Evolutionary conservation across 2,797 vertebrate species (phyloP), one percentile per base, ranked within the genome.

Genomic region (Pterois miles): DNA sequence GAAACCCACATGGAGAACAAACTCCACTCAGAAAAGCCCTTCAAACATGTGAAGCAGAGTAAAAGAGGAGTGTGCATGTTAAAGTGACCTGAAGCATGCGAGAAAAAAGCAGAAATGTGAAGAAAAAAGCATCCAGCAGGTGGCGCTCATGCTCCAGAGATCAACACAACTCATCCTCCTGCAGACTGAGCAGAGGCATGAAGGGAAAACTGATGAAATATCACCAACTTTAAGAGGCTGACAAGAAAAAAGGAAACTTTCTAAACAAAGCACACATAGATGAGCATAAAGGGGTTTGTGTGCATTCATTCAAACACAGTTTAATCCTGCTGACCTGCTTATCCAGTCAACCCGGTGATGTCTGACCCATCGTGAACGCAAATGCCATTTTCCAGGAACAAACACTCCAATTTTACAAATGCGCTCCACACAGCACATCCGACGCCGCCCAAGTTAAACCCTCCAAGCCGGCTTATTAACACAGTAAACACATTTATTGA

Each of bases 401-500:
- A 82, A 78, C 73, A 29, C 43, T 16, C 34, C 54, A 50, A 81
- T 86, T 80, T 59, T 71, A 66, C 34, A 84, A 84, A 80, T 70
- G 75, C 16, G 31, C 74, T 50, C 36, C 31, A 43, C 63, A 25
- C 50, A 20, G 75, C 63, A 64, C 50, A 62, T 67, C 46, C 14
- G 52, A 22, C 4, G 8, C 33, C 20, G 7, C 38, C 64, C 27
- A 54, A 89, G 77, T 88, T 65, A 91, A 91, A 86, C 64, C 81
- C 66, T 60, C 72, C 10, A 64, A 84, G 83, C 50, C 66, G 1
- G 25, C 34, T 81, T 80, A 75, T 91, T 86, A 87, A 87, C 88
- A 93, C 88, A 92, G 82, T 79, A 87, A 91, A 90, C 85, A 93
- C 86, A 82, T 94, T 94, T 94, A 94, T 94, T 94, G 74, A 91